Evolutionary conservation across 2,113 vertebrate genomes (phyloP), one percentile per base, ranked within the genome.

Genomic region (Melanotaenia duboulayi): DNA sequence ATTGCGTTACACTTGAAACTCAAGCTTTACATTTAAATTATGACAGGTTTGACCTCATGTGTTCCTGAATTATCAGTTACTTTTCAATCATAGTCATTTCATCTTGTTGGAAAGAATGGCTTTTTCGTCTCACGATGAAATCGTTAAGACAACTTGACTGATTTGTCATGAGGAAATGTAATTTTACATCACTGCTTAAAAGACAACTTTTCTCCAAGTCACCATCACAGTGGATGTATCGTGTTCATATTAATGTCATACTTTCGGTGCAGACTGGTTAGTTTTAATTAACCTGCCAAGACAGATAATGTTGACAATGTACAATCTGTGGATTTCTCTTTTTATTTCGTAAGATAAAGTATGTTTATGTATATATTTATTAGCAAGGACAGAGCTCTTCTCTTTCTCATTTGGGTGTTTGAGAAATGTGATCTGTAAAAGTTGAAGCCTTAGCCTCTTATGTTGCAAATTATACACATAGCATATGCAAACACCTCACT

Each of bases 11-110:
- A 74, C 32, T 73, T 62, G 42, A 83, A 90, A 71, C 32, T 62
- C 60, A 69, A 76, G 63, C 64, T 17, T 56, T 40, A 39, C 42
- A 60, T 85, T 85, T 83, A 13, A 48, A 76, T 24, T 68, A 63
- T 84, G 71, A 90, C 63, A 81, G 54, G 75, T 71, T 73, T 58
- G 72, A 84, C 76, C 70, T 56, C 50, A 58, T 60, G 64, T 72
- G 70, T 63, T 69, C 19, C 66, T 73, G 62, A 82, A 70, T 87
- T 74, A 73, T 77, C 79, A 12, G 23, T 80, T 74, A 77, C 72
- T 56, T 82, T 71, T 83, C 65, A 68, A 59, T 81, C 71, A 71
- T 58, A 65, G 63, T 70, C 42, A 57, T 83, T 67, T 78, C 60
- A 75, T 83, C 76, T 44, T 25, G 20, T 46, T 81, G 71, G 69